Base-by-base conservation (phyloP, 1,140 invertebrate species). In the Caenorhabditis brenneri region DNA sequence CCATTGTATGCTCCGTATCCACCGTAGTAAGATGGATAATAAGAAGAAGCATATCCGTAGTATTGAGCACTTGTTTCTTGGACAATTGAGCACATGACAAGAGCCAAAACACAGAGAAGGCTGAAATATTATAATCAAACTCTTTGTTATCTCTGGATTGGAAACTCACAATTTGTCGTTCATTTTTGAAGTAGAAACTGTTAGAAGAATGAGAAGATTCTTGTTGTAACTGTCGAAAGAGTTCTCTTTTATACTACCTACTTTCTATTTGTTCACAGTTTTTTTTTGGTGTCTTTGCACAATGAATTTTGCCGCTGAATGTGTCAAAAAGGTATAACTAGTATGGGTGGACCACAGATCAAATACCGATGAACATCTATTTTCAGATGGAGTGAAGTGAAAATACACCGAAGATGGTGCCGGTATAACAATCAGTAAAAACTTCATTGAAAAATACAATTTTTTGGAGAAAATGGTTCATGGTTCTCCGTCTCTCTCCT, bases 91-190 rank as follows among this genome's bases (percentile, higher is more conserved):
- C 58, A 33, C 58, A 65, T 65, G 58, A 65, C 31, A 1, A 65
- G 16, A 15, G 29, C 58, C 10, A 65, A 10, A 22, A 65, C 58
- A 65, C 58, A 65, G 31, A 65, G 58, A 65, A 65, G 58, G 58
- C 58, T 65, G 58, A 5, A 55, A 55, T 27, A n/a, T 9, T 29
- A 58, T 1, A 29, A 29, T 58, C 1, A 9, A 10, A 29, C 15
- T 29, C 29, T 7, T 10, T 10, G 12, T 10, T 0, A 10, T 10
- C 24, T 1, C 10, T 29, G 29, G 10, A 19, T 58, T 15, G 16
- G 4, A 65, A 36, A 65, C 58, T 65, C 19, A 65, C 58, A 65
- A 65, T 36, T 65, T 65, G 31, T 29, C 29, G 58, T 65, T 65
- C 58, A 65, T 65, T 65, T 65, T 65, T 33, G 6, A 42, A 42